Conservation (phyloP, 23 tunicate species). For the Ciona savignyi region DNA sequence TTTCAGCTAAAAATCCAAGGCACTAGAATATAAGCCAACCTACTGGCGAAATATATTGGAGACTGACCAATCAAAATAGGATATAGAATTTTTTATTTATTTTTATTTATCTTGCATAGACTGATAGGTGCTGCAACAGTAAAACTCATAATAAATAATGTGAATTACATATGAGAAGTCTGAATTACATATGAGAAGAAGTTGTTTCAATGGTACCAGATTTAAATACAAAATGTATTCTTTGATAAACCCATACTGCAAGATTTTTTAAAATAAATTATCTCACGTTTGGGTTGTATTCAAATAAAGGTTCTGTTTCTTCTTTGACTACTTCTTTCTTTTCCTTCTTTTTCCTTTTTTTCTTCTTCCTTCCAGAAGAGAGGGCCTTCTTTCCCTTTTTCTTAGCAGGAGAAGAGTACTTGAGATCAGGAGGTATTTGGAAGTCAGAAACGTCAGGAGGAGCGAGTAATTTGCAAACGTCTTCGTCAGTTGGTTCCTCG, state of each 20-base stretch:
- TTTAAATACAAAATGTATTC: background rate
- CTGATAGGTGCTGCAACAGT: too few species aligned
- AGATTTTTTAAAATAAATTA: too few species aligned
- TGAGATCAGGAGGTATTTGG: slow-evolving; percentile 10
- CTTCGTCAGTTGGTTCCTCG: slow-evolving; percentile 47
- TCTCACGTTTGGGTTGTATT: slow-evolving; percentile 35
- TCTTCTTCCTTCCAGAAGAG: slow-evolving; percentile 15
- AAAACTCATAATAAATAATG: too few species aligned
- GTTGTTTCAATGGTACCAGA: too few species aligned
- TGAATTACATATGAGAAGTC: too few species aligned
- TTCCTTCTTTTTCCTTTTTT: slow-evolving; percentile 33
- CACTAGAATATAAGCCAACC: too few species aligned
- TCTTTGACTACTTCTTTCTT: background rate
- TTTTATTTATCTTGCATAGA: too few species aligned
- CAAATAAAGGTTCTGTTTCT: slow-evolving; percentile 11
- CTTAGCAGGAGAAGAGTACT: slow-evolving; percentile 2
- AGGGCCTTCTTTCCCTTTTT: slow-evolving; percentile 12
- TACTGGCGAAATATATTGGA: too few species aligned
- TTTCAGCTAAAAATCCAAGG: too few species aligned
- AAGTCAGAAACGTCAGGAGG: slow-evolving; percentile 36
- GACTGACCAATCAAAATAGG: too few species aligned
- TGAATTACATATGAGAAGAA: too few species aligned
- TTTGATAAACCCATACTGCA: background rate
- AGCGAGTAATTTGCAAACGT: slow-evolving; percentile 21
- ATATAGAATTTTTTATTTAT: too few species aligned